Base-by-base conservation (phyloP, 1,140 invertebrate genomes). In the Drosophila nannoptera region DNA sequence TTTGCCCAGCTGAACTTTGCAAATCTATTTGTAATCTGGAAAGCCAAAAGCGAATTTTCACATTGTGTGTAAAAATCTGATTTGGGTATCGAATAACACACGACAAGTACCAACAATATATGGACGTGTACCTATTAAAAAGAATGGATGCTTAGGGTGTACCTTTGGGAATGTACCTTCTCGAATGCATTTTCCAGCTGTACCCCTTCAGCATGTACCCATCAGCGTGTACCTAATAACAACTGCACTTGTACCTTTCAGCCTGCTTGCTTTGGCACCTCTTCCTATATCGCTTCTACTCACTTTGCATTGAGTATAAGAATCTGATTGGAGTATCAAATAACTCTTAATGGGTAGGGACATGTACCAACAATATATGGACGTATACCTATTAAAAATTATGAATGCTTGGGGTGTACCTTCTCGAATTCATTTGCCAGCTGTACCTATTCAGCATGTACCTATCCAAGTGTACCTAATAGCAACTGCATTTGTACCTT, bases 1-100 rank as follows among this genome's bases (percentile, higher is more conserved):
- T 68, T 72, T 75, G 72, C 53, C 42, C 49, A 71, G 40, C 53
- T 48, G 40, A 80, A 80, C 69, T 80, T 81, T 77, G 22, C 4
- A 33, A 33, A 32, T 33, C 48, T 33, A 14, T 50, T 9, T 16
- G 32, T 35, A 52, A 35, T 52, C 32, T 35, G n/a, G 32, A 9
- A 12, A 35, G 12, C 7, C 49, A 16, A 35, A 52, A 8, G n/a
- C 4, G 31, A 14, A 33, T 50, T 12, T 12, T 12, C 7, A 12
- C 14, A 35, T 35, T 35, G 29, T 29, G 8, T 7, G 12, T 16
- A 8, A 31, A 52, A 9, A 8, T 31, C 0, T 12, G 46, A 50
- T 50, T 14, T 33, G 7, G 4, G 4, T 4, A 12, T 50, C 7
- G 32, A 35, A 14, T 5, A n/a, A n/a, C n/a, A n/a, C n/a, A n/a